A percentile compares a stretch with the other conserved stretches of the same genome.
These are phyloP conservation scores for Drosophila ananassae DNA, from an alignment of 1,140 invertebrate genomes.

Conservation along the genomic window DNA sequence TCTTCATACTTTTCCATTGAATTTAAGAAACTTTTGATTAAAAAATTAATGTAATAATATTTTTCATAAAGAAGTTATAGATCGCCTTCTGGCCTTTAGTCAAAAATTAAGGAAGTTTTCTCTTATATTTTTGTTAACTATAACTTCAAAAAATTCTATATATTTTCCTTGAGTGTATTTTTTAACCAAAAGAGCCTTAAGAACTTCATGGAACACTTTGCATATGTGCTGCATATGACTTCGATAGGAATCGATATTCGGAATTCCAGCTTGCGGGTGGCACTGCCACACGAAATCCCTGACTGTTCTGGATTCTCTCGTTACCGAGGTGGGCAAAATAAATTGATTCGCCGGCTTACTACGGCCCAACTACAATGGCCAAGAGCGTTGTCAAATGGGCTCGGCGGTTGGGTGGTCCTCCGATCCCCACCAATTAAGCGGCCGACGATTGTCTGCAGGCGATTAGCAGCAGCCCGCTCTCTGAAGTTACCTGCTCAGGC, in stretches of 20 bases:
- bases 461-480: conserved; percentile 25
- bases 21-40: not conserved
- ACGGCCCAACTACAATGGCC: conserved; percentile 19
- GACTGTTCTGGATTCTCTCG: not conserved
- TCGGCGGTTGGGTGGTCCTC: conserved; percentile 24
- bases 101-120: no score
- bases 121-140: not conserved
- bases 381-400: conserved; percentile 24
- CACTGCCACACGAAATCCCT: conserved; percentile 16
- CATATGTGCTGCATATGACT: conserved; percentile 42
- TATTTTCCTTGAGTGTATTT: conserved; percentile 7
- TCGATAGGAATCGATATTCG: conserved; percentile 46
- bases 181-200: conserved; percentile 15
- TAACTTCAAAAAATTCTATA: not conserved
- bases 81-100: no score
- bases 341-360: conserved; percentile 6
- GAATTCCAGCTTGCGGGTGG: conserved; percentile 30
- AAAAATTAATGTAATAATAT: not conserved
- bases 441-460: conserved; percentile 42
- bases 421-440: conserved; percentile 36
- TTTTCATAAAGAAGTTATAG: not conserved
- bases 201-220: conserved; percentile 34
- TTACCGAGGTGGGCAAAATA: conserved; percentile 12
- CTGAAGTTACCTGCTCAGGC: not conserved
- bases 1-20: not conserved